Conservation (phyloP, 2,888 invertebrate genomes). For the Orthosia gracilis region DNA sequence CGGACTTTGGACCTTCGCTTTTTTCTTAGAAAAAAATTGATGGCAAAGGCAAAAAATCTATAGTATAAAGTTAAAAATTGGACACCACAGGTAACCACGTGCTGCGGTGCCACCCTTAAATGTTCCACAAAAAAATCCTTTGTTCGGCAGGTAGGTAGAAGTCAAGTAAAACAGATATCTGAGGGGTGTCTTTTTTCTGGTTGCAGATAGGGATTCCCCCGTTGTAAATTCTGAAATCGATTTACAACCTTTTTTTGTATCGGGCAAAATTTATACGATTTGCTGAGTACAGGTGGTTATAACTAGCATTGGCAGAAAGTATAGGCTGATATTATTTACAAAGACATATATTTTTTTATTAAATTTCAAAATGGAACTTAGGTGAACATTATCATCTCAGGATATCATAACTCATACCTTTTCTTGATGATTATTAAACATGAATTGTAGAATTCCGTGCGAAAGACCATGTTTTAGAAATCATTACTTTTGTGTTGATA, state of each 20-base stretch:
- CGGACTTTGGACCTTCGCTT: slow-evolving; percentile 23
- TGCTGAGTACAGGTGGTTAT: not conserved
- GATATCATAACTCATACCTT: too few species aligned
- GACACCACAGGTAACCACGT: slow-evolving; percentile 50
- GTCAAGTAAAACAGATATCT: slow-evolving; percentile 17
- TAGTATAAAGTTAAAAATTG: not conserved
- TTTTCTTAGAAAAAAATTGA: slow-evolving; percentile 7
- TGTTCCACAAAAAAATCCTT: slow-evolving; percentile 45
- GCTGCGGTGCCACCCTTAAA: slow-evolving; percentile 31
- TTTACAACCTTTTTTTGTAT: slow-evolving; percentile 34
- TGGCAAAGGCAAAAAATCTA: slow-evolving; percentile 32
- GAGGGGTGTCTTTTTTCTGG: slow-evolving; percentile 23
- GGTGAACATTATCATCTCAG: too few species aligned
- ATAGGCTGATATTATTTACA: too few species aligned
- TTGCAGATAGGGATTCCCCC: slow-evolving; percentile 36
- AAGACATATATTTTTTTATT: too few species aligned
- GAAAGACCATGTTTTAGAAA: too few species aligned
- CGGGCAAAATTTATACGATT: not conserved
- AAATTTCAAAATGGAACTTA: too few species aligned
- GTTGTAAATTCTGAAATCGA: slow-evolving; percentile 35
- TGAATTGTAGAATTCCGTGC: too few species aligned
- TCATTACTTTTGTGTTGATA: too few species aligned
- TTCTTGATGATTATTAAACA: too few species aligned
- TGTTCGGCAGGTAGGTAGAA: slow-evolving; percentile 62
- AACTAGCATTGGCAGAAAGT: not conserved